phyloP scores from a whole-genome alignment of 2,888 invertebrate genomes.

The Achlya flavicornis region DNA sequence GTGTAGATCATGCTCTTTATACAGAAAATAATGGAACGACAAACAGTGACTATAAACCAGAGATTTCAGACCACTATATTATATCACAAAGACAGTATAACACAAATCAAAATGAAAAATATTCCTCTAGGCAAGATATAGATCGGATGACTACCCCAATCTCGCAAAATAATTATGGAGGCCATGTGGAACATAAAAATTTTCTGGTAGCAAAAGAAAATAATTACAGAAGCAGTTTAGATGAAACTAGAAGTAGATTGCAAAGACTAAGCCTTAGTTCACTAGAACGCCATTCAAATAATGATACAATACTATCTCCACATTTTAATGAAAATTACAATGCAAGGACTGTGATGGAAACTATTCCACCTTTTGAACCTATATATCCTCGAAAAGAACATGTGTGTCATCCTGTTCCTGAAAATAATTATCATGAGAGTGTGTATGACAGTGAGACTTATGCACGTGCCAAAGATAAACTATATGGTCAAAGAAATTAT shows the following conservation, averaged over 20 bases:
- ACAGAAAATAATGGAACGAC: constrained; percentile 66
- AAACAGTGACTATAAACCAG: constrained; percentile 60
- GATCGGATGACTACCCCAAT: constrained; percentile 56
- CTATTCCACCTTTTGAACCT: constrained; percentile 62
- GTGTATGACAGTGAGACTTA: constrained; percentile 69
- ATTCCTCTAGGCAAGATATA: constrained; percentile 66
- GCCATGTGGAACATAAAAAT: constrained; percentile 59
- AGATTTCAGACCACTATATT: constrained; percentile 58
- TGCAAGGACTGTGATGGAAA: constrained; percentile 59
- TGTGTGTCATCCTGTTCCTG: constrained; percentile 60
- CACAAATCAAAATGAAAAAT: constrained; percentile 66
- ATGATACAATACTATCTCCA: constrained; percentile 62
- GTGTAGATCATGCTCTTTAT: constrained; percentile 80
- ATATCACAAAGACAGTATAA: constrained; percentile 57
- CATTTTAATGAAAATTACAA: constrained; percentile 68
- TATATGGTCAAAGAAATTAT: constrained; percentile 71
- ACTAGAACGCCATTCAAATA: constrained; percentile 68
- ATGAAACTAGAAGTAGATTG: constrained; percentile 63
- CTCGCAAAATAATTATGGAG: constrained; percentile 58
- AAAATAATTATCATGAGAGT: constrained; percentile 70
- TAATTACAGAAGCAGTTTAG: constrained; percentile 62
- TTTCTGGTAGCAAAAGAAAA: constrained; percentile 62
- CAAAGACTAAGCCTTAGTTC: constrained; percentile 74
- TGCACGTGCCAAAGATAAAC: constrained; percentile 71
- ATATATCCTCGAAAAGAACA: constrained; percentile 69